Conservation (phyloP, 2,888 invertebrate species). For the Aquatica leii region DNA sequence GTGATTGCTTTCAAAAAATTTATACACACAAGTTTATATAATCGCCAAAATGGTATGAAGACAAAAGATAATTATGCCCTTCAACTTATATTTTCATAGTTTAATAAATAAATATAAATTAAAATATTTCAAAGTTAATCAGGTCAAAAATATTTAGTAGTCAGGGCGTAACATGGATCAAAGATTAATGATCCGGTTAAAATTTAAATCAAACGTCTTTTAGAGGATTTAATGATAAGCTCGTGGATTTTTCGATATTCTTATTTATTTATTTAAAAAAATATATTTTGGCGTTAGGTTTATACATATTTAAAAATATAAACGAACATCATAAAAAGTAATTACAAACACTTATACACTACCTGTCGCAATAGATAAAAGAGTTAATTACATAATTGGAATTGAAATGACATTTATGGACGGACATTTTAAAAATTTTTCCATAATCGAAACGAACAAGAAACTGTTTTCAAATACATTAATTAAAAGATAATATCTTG, state of each 20-base stretch:
- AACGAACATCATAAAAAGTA: too few relatives aligned
- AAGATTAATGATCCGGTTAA: slow-evolving; percentile 54
- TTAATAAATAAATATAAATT: slow-evolving; percentile 49
- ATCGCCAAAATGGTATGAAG: slow-evolving; percentile 8
- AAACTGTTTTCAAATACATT: too few relatives aligned
- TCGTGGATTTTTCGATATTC: slow-evolving; percentile 41
- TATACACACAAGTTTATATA: not conserved
- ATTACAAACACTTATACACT: too few relatives aligned
- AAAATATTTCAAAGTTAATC: slow-evolving; percentile 51
- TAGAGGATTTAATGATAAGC: slow-evolving; percentile 48
- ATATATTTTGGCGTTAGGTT: too few relatives aligned
- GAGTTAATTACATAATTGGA: too few relatives aligned
- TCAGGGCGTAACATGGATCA: slow-evolving; percentile 44
- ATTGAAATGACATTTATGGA: too few relatives aligned
- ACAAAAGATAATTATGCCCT: slow-evolving; percentile 22
- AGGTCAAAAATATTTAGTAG: slow-evolving; percentile 45
- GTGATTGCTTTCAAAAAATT: slow-evolving; percentile 10
- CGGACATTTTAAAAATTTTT: too few relatives aligned
- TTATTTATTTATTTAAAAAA: too few relatives aligned
- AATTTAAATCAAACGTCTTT: slow-evolving; percentile 52
- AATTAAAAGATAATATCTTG: too few relatives aligned
- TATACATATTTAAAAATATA: too few relatives aligned
- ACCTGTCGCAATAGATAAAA: too few relatives aligned
- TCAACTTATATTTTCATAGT: slow-evolving; percentile 30
- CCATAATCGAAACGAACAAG: too few relatives aligned